These are phyloP conservation scores for Mohoua ochrocephala DNA, from an alignment of 2,113 vertebrate genomes.

Conservation along the genomic window DNA sequence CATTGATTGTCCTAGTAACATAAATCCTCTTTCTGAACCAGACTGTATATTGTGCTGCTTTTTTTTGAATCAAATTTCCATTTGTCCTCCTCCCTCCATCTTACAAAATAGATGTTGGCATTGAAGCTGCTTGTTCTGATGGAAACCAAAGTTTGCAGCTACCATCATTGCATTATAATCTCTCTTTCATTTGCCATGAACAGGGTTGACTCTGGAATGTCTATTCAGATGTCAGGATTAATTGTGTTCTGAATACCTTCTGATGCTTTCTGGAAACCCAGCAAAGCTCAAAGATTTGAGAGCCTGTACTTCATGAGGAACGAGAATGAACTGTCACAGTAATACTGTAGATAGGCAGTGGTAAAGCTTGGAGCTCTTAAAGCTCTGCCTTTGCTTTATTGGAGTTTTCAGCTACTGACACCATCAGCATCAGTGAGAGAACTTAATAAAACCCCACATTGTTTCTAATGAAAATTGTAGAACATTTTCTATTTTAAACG, in stretches of 20 bases:
- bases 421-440: neutral
- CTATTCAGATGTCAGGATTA: neutral
- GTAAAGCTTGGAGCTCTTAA: neutral
- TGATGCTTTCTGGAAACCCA: neutral
- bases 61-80: neutral
- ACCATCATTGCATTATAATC: neutral
- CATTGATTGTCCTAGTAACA: neutral
- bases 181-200: neutral
- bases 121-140: neutral
- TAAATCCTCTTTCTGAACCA: neutral
- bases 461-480: neutral
- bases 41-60: neutral
- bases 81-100: neutral
- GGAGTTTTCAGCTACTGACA: neutral
- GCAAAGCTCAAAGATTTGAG: neutral
- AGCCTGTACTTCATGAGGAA: neutral
- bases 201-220: neutral
- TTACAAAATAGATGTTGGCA: neutral
- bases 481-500: neutral
- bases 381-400: neutral
- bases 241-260: neutral
- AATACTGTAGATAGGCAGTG: neutral
- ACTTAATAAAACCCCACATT: neutral
- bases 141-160: neutral
- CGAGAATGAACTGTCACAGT: fast-evolving